These are phyloP conservation scores for Urocynchramus pylzowi DNA, from an alignment of 2,113 vertebrate species.

Conservation along the genomic window DNA sequence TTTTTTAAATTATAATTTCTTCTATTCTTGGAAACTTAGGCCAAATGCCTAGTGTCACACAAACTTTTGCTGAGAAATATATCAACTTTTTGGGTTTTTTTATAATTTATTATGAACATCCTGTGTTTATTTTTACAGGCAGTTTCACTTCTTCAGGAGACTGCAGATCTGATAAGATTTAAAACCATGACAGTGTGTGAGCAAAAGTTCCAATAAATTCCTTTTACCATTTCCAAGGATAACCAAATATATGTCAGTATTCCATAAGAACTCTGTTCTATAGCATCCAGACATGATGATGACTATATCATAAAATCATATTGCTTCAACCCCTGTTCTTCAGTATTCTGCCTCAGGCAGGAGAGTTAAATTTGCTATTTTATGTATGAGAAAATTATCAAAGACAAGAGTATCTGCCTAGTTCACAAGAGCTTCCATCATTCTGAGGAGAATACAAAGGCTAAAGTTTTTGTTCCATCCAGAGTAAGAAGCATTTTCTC, in stretches of 20 bases:
- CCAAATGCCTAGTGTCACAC: not conserved
- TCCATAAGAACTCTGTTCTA: not conserved
- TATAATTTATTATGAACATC: not conserved
- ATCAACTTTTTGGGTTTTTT: not conserved
- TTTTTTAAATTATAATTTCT: not conserved
- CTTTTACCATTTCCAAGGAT: not conserved
- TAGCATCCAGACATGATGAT: not conserved
- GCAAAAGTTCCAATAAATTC: not conserved
- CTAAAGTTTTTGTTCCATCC: not conserved
- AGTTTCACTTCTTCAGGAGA: not conserved
- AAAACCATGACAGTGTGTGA: not conserved
- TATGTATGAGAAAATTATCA: not conserved
- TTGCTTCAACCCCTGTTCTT: not conserved
- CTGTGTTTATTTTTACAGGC: not conserved
- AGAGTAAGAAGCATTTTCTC: not conserved
- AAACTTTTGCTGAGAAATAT: not conserved
- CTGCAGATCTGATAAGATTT: not conserved
- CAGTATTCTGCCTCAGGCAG: not conserved
- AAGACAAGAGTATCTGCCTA: not conserved
- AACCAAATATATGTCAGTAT: not conserved
- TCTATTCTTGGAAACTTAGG: not conserved
- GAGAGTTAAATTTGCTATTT: not conserved
- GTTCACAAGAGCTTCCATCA: not conserved
- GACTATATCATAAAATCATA: not conserved
- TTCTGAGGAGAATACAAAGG: not conserved